Evolutionary conservation across 2,113 vertebrate species (phyloP), one percentile per base, ranked within the genome.

Genomic region (Lanius collurio): DNA sequence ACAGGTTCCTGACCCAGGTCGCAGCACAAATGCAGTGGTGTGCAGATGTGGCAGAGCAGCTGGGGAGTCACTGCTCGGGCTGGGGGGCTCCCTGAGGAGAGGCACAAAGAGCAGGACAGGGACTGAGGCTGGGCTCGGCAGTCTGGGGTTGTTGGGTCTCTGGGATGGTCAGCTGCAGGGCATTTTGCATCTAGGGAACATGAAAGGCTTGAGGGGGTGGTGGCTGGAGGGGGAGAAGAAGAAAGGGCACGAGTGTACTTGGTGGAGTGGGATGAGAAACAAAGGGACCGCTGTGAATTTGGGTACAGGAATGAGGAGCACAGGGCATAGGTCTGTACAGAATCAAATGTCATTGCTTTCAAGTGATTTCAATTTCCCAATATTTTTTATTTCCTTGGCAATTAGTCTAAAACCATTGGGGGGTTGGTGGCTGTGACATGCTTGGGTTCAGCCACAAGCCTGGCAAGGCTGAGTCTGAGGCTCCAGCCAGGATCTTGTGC

Each of bases 251-350:
- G 59, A 65, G 46, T 67, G 26, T 39, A 41, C 46, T 91, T 33
- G 37, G 2, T 65, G 71, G 63, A 33, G 42, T 60, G 37, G 69
- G 50, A 22, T 46, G 37, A 41, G 68, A 56, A 67, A 94, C 92
- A 96, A 92, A 90, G 68, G 15, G 31, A 19, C 76, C 69, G 3
- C 89, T 96, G 57, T 95, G 86, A 42, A n/a, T 83, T 50, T 18
- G 39, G 68, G 14, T 59, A 7, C 0, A 1, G 63, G 68, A 78
- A 42, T 10, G 30, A 81, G 68, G 39, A 83, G 4, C 64, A 31
- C 22, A 39, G 74, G 49, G 56, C 55, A 18, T 5, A 39, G 71
- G 77, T 83, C 91, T 91, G 64, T 49, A 44, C 39, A 89, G 69
- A 57, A 49, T 69, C 56, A 44, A 91, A 46, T 31, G 53, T 41